Base-by-base conservation (phyloP, 1,140 invertebrate species). In the Dysdera silvatica region DNA sequence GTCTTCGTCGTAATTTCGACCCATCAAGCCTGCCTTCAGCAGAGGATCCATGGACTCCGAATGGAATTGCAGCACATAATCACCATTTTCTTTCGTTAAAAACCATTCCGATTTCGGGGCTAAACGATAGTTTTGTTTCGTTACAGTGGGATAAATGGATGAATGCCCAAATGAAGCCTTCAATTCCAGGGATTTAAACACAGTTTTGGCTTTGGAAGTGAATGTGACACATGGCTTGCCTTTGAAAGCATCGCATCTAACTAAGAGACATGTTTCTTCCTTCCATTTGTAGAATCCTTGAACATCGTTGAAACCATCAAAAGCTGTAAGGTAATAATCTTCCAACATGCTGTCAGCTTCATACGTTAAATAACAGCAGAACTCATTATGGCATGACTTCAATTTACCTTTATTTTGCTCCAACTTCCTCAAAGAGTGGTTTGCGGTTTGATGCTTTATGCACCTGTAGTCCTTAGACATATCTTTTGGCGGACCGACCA, bases 181-280 rank as follows among this genome's bases (percentile, higher is more conserved):
- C 7, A 67, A 20, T 20, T 48, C 20, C 14, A 64, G 6, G 14
- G 18, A 33, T 12, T 45, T 20, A 40, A 67, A 64, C 10, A 60
- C 55, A 37, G 61, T 67, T 6, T 41, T 61, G 12, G 58, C 49
- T 20, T 1, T 20, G 2, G 59, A 23, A 6, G 65, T 20, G 8
- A 41, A 32, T 2, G 43, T 16, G 0, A 12, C 35, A 37, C 58
- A 57, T 14, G 24, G 20, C 31, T 66, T 53, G 0, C 24, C 48
- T 28, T 45, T 47, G 12, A 45, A 33, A 4, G 53, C 18, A 26
- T 64, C 57, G 40, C 66, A 69, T 24, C 52, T 40, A 40, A 58
- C 26, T 20, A 69, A n/a, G 1, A 56, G 8, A 52, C 68, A 69
- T 18, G 24, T 28, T 54, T 69, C 65, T 60, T 67, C 62, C 24